Base-by-base conservation (phyloP, 2,113 vertebrate species). In the Tylochromis polylepis region DNA sequence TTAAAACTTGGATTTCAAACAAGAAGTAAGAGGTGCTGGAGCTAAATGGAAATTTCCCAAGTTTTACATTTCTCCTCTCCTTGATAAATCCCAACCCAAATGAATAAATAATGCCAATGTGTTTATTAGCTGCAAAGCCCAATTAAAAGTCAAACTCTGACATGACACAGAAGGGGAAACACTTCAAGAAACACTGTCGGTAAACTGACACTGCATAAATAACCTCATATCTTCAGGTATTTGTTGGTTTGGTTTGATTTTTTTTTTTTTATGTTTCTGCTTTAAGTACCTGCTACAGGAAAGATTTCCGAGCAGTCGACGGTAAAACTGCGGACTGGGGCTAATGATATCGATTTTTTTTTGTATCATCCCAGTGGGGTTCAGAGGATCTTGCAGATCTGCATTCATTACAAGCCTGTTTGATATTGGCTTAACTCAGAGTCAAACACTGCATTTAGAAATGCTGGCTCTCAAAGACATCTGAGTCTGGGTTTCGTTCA, bases 391-490 rank as follows among this genome's bases (percentile, higher is more conserved):
- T 79, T 16, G 22, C 9, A 11, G 46, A 55, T 93, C 75, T 84
- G 81, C 65, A 90, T 90, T 91, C 85, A 93, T 91, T 88, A 88
- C 75, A 88, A 90, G 82, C 90, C 85, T 90, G 85, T 93, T 94
- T 92, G 89, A 92, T 87, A 91, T 51, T 41, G 80, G 92, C 87
- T 94, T 93, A 91, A 84, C 80, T 90, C 62, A 1, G 31, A 82
- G 85, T 82, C 88, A 91, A 91, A 93, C 89, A 88, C 81, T 86
- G 85, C 87, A 82, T 90, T 91, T 85, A 90, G 4, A 22, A 92
- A 88, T 79, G 81, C 53, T 31, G 16, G 14, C 59, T 77, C 87
- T 85, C 58, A 65, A 90, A 90, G 56, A 88, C 81, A 90, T 86
- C 77, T 36, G 49, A 89, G 81, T 88, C 49, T 85, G 78, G 46